Evolutionary conservation across 2,113 vertebrate species (phyloP).

Genomic region (Perca fluviatilis): DNA sequence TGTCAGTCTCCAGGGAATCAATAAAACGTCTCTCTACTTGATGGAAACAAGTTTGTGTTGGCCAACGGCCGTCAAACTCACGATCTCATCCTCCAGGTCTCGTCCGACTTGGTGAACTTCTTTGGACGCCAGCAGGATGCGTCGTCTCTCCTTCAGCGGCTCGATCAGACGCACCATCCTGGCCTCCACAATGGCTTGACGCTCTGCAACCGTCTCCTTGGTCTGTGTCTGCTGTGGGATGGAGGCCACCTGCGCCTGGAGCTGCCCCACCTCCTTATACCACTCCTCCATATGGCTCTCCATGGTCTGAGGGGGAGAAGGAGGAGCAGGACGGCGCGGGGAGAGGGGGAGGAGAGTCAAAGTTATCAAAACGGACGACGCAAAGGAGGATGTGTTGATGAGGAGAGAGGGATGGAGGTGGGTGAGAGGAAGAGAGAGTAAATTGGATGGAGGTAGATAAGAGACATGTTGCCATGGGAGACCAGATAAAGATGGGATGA

Average conservation of each 20-base stretch:
- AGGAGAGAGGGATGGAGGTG: conserved; percentile 11
- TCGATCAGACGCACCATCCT: conserved; percentile 92
- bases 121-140: conserved; percentile 92
- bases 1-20: no score
- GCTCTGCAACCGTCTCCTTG: conserved; percentile 83
- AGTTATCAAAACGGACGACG: conserved; percentile 19
- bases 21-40: no score
- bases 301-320: conserved; percentile 85
- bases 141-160: conserved; percentile 91
- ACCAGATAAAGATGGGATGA: conserved; percentile 11
- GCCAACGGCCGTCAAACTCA: conserved; percentile 73
- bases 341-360: not conserved
- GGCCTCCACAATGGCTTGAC: conserved; percentile 87
- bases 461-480: conserved; percentile 7
- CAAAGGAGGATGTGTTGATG: not conserved
- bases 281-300: conserved; percentile 93
- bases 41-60: not conserved
- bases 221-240: conserved; percentile 86
- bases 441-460: conserved; percentile 21
- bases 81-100: conserved; percentile 93
- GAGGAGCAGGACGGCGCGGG: not conserved
- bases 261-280: conserved; percentile 91
- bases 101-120: conserved; percentile 94
- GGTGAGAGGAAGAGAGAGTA: conserved; percentile 20
- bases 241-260: conserved; percentile 88